Evolutionary conservation across 2,113 vertebrate species (phyloP), one percentile per base, ranked within the genome.

Genomic region (Ophthalmolycus amberensis): DNA sequence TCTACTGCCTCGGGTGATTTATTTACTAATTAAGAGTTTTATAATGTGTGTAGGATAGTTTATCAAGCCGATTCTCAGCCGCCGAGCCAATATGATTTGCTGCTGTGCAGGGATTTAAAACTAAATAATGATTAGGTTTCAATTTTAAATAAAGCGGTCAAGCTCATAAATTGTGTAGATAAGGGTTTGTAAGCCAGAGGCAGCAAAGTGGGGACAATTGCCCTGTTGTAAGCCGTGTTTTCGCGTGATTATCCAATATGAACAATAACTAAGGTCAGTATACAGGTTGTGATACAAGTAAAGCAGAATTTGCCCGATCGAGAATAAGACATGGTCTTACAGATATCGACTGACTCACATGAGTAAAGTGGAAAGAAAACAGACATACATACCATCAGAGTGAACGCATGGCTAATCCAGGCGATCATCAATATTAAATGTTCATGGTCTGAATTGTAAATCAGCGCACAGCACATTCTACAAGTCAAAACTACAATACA

Each of bases 351-450:
- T 1, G 3, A 59, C 22, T 37, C 22, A 44, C 15, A 48, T 25
- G 6, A 75, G 11, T 22, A 50, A 32, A 68, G 29, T 4, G 1
- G 15, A 50, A 27, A 77, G 2, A 8, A 64, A 6, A 59, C 32
- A 15, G 5, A 18, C 42, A 60, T 12, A 29, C 32, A 25, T 15
- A 46, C 2, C 40, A 42, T 46, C 27, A 59, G 32, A 18, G 27
- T 37, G 46, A 68, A 68, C 56, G 77, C 52, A 69, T 7, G 48
- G 38, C 50, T 38, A 22, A 59, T 72, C 18, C 44, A 56, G 27
- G 22, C 16, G 44, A 25, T 34, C 64, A 46, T 62, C 15, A 69
- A 60, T 12, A 69, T 20, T 1, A 59, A 48, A 69, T 48, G 50
- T 37, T 62, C 69, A 22, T 50, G 6, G 42, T 22, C 12, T 46